Evolutionary conservation across 2,113 vertebrate species (phyloP).

Genomic region (Megalops atlanticus): DNA sequence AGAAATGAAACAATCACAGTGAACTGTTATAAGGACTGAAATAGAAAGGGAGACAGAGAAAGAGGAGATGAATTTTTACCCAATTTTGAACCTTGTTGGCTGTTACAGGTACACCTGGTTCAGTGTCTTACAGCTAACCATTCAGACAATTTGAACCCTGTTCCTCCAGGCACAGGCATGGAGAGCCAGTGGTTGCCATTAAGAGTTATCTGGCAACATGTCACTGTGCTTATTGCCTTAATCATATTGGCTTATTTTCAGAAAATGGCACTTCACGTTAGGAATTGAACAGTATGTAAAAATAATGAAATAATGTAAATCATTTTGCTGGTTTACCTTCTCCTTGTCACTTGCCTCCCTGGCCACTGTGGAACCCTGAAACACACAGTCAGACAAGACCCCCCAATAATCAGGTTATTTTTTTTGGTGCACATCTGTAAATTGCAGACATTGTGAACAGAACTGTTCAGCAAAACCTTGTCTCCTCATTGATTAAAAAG

Average conservation of each 20-base stretch:
- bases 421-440: too few relatives aligned
- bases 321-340: constrained; percentile 17
- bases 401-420: too few relatives aligned
- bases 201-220: background rate
- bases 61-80: constrained; percentile 15
- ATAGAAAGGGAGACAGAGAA: constrained; percentile 20
- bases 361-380: constrained; percentile 83
- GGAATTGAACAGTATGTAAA: background rate
- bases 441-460: too few relatives aligned
- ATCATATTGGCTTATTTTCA: background rate
- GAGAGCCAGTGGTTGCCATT: background rate
- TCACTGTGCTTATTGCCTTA: background rate
- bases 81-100: too few relatives aligned
- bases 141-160: too few relatives aligned
- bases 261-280: background rate
- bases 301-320: background rate
- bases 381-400: constrained; percentile 63
- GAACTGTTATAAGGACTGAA: constrained; percentile 5
- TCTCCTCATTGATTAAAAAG: too few relatives aligned
- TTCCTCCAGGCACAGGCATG: background rate
- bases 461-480: too few relatives aligned
- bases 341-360: constrained; percentile 86
- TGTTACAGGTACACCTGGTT: too few relatives aligned
- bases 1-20: constrained; percentile 5
- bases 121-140: too few relatives aligned